Evolutionary conservation across 1,140 invertebrate species (phyloP).

Genomic region (Diachasma alloeum): DNA sequence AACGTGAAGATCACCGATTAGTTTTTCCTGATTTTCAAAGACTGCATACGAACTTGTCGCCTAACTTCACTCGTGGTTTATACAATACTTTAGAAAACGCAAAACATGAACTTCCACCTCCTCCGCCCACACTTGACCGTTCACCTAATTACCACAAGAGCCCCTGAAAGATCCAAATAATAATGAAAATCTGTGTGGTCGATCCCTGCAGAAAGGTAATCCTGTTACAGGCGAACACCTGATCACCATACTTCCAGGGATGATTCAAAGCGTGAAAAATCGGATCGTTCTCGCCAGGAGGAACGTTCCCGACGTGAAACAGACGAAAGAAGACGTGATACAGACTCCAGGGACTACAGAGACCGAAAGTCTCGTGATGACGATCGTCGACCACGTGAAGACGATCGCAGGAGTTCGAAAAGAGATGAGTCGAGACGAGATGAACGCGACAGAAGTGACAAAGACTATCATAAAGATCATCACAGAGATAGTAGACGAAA

Average conservation of each 20-base stretch:
- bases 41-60: no score
- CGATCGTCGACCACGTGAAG: conserved; percentile 43
- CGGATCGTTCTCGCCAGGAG: conserved; percentile 40
- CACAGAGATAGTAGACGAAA: conserved; percentile 41
- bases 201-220: conserved; percentile 66
- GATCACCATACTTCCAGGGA: conserved; percentile 53
- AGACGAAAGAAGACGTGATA: conserved; percentile 51
- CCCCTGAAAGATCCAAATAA: conserved; percentile 51
- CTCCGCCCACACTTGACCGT: background rate
- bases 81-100: no score
- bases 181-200: conserved; percentile 66
- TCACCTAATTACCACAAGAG: conserved; percentile 4
- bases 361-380: conserved; percentile 51
- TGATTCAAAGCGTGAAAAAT: conserved; percentile 48
- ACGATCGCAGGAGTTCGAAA: conserved; percentile 44
- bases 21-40: no score
- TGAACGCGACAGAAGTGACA: conserved; percentile 48
- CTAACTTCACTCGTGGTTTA: no score
- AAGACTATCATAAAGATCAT: conserved; percentile 50
- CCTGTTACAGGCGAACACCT: conserved; percentile 63
- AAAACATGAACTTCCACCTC: no score
- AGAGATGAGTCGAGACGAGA: conserved; percentile 42
- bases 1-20: no score
- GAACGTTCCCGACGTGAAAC: conserved; percentile 48
- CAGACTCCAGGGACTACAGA: conserved; percentile 45